Conservation (phyloP, 2,888 invertebrate species). For the Clistopyga incitator region DNA sequence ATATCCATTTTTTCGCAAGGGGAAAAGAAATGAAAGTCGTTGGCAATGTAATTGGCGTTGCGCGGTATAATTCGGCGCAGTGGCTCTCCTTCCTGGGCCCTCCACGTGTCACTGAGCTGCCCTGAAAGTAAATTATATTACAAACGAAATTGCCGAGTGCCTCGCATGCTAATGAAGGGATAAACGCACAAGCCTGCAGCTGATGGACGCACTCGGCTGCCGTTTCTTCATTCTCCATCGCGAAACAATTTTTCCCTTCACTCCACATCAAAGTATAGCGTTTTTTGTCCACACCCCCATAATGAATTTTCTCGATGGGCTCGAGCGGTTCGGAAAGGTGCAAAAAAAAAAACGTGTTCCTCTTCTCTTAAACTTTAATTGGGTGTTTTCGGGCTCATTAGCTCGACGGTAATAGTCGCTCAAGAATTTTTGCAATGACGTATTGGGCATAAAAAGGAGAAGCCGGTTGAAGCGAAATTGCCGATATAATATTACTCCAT, state of each 20-base stretch:
- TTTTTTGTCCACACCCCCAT: slow-evolving; percentile 1
- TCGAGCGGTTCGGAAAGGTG: not conserved
- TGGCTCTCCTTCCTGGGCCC: not conserved
- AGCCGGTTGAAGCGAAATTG: not conserved
- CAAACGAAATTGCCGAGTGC: slow-evolving; percentile 10
- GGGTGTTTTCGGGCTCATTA: slow-evolving; percentile 40
- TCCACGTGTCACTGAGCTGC: slow-evolving; percentile 13
- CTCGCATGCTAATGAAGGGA: slow-evolving; percentile 34
- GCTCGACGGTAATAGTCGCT: not conserved
- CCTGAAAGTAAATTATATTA: slow-evolving; percentile 15
- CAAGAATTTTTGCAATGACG: slow-evolving; percentile 12
- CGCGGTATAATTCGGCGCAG: not conserved
- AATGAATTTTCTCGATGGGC: not conserved
- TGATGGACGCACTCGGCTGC: not conserved
- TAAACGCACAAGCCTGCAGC: slow-evolving; percentile 3
- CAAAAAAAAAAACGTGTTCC: not conserved
- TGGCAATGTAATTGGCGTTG: slow-evolving; percentile 18
- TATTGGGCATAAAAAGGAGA: not conserved
- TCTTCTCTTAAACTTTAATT: slow-evolving; percentile 28
- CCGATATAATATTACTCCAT: not conserved
- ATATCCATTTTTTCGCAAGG: slow-evolving; percentile 3
- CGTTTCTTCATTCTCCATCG: not conserved
- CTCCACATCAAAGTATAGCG: not conserved
- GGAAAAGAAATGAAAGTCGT: slow-evolving; percentile 31
- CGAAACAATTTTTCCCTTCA: slow-evolving; percentile 4